These are phyloP conservation scores for Malurus leucopterus DNA, from an alignment of 2,797 vertebrate species.

Conservation along the genomic window DNA sequence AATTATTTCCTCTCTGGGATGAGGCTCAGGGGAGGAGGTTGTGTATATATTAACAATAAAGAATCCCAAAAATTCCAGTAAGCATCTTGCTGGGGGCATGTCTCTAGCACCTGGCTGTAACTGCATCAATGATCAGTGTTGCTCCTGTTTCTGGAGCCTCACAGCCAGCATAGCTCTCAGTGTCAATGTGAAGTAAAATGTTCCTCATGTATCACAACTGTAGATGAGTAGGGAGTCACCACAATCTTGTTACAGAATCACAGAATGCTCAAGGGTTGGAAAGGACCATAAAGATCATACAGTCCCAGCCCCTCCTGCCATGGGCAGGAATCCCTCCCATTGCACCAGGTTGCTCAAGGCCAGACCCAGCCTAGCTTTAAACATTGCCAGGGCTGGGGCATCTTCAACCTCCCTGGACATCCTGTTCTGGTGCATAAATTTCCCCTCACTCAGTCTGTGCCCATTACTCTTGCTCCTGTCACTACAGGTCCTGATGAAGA, in stretches of 20 bases:
- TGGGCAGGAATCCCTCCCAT: too few species aligned
- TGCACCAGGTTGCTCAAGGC: neutral
- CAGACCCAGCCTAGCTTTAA: neutral
- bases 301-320: accelerated
- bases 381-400: neutral
- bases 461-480: neutral
- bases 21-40: neutral
- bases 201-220: neutral
- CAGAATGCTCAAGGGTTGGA: neutral
- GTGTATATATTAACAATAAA: neutral
- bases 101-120: neutral
- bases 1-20: constrained; percentile 13
- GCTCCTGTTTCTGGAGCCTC: neutral
- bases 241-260: neutral
- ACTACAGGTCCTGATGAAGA: neutral
- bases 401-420: neutral
- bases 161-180: neutral
- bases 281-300: too few species aligned
- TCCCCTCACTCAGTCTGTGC: neutral
- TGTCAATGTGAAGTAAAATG: neutral
- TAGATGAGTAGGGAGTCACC: neutral
- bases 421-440: neutral
- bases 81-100: neutral
- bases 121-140: neutral
- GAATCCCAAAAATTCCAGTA: neutral